Evolutionary conservation across 2,797 vertebrate genomes (phyloP).

Genomic region (Acipenser ruthenus): DNA sequence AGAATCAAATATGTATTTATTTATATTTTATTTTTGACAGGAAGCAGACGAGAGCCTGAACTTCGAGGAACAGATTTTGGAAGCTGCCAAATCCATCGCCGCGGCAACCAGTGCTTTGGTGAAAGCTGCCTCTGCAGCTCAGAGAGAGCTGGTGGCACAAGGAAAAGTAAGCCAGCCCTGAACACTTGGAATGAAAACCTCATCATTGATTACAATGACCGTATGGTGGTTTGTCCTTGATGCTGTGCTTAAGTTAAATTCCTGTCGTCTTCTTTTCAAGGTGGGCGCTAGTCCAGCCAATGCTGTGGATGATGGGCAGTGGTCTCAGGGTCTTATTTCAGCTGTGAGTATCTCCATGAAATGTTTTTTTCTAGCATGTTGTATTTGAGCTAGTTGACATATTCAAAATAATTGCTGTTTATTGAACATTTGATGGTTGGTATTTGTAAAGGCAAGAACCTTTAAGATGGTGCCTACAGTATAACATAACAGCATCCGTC

Average conservation of each 20-base stretch:
- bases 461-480: too few relatives aligned
- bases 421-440: too few relatives aligned
- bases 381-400: too few relatives aligned
- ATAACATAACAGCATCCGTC: too few relatives aligned
- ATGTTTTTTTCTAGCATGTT: neutral
- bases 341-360: slow-evolving; percentile 68
- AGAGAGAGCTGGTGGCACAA: slow-evolving; percentile 88
- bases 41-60: slow-evolving; percentile 91
- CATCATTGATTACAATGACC: too few relatives aligned
- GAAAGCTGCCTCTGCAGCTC: slow-evolving; percentile 87
- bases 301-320: slow-evolving; percentile 89
- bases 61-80: slow-evolving; percentile 93
- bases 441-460: too few relatives aligned
- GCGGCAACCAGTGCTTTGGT: slow-evolving; percentile 89
- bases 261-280: slow-evolving; percentile 40
- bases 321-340: slow-evolving; percentile 97
- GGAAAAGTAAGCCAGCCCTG: slow-evolving; percentile 70
- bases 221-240: too few relatives aligned
- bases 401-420: too few relatives aligned
- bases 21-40: slow-evolving; percentile 41
- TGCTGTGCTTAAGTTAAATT: too few relatives aligned
- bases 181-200: neutral
- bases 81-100: slow-evolving; percentile 91
- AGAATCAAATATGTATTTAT: too few relatives aligned
- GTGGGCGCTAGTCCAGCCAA: slow-evolving; percentile 89